Percentiles rank a stretch among this genome's conserved stretches.
These are phyloP conservation scores for Turritopsis rubra DNA, from an alignment of 30 jellyfish, hydroid and myxozoan species.

Conservation along the genomic window DNA sequence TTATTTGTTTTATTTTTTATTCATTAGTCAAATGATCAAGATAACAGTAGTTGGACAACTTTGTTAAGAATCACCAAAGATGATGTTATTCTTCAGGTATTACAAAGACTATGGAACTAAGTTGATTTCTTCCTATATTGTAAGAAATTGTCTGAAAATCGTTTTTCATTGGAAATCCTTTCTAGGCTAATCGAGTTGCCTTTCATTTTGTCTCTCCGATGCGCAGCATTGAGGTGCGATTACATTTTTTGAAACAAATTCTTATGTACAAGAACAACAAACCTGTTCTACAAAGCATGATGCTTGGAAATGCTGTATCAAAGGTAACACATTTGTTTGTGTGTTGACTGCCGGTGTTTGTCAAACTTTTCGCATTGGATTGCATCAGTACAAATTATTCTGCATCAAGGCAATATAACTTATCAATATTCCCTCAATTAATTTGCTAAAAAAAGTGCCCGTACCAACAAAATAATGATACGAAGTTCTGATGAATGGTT, in stretches of 20 bases:
- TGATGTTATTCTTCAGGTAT: conserved; percentile 66
- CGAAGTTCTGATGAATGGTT: no score
- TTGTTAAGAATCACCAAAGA: conserved; percentile 64
- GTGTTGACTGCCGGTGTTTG: no score
- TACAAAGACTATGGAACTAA: neutral
- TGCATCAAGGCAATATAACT: neutral
- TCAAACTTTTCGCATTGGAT: neutral
- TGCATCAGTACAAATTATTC: neutral
- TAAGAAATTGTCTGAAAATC: no score
- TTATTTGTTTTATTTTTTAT: neutral
- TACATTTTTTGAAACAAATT: conserved; percentile 42
- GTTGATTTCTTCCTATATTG: neutral
- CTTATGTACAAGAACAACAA: conserved; percentile 24
- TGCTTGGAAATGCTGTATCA: conserved; percentile 48
- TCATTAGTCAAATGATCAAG: conserved; percentile 22
- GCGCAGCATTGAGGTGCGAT: conserved; percentile 57
- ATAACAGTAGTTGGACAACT: conserved; percentile 40
- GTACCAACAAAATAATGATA: no score
- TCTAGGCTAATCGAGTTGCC: conserved; percentile 52
- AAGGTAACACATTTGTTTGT: conserved; percentile 49
- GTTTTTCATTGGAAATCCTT: neutral
- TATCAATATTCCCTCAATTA: no score
- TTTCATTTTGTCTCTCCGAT: conserved; percentile 65
- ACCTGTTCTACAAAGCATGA: conserved; percentile 43
- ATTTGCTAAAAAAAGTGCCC: no score